Evolutionary conservation across 2,888 invertebrate species (phyloP).

Genomic region (Melinopterus prodromus): DNA sequence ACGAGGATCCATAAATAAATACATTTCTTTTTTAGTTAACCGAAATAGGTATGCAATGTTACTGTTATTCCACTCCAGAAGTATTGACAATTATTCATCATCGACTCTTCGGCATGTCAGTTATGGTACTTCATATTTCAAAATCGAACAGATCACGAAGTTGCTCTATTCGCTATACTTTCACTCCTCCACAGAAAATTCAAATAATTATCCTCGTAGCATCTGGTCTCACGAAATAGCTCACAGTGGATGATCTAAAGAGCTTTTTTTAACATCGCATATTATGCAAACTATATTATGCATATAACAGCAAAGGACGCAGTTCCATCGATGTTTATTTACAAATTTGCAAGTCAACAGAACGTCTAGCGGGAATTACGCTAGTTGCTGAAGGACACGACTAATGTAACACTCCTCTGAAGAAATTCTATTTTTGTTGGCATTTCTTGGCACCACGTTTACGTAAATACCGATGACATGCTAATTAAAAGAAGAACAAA

Average conservation of each 20-base stretch:
- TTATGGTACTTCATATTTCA: neutral
- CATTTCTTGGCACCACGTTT: neutral
- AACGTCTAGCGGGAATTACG: neutral
- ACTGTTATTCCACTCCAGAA: neutral
- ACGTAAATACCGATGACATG: neutral
- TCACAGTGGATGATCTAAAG: neutral
- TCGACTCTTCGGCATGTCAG: neutral
- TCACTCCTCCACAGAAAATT: neutral
- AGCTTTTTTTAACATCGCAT: neutral
- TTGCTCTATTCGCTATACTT: neutral
- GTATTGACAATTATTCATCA: neutral
- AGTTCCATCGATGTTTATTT: neutral
- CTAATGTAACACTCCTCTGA: neutral
- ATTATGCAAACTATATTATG: neutral
- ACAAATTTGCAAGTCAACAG: neutral
- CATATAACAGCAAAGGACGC: neutral
- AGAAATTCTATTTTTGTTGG: neutral
- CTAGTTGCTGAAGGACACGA: neutral
- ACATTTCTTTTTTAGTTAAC: no score
- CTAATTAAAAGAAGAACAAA: neutral
- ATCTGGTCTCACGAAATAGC: neutral
- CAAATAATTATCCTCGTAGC: neutral
- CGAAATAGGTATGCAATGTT: no score
- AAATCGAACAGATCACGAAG: neutral
- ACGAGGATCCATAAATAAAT: no score